These are phyloP conservation scores for Collichthys lucidus DNA, from an alignment of 2,113 vertebrate genomes.

Conservation along the genomic window DNA sequence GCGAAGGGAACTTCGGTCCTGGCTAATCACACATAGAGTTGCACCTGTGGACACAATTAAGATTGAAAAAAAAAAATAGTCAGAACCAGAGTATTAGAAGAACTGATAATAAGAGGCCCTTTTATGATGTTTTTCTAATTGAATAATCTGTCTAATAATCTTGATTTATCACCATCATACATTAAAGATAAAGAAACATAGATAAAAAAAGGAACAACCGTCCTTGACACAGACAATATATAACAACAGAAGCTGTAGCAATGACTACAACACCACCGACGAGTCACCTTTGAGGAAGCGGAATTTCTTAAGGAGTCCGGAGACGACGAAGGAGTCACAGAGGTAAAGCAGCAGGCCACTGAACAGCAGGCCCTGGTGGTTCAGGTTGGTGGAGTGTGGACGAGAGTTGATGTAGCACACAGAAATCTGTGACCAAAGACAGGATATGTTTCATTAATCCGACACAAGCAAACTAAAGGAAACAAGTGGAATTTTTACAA, in stretches of 20 bases:
- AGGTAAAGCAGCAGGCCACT: slow-evolving; percentile 97
- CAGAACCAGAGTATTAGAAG: background rate
- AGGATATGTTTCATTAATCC: background rate
- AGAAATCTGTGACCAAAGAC: slow-evolving; percentile 84
- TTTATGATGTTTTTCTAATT: too few relatives aligned
- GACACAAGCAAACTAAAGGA: background rate
- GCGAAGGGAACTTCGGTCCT: slow-evolving; percentile 95
- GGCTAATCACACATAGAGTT: slow-evolving; percentile 97
- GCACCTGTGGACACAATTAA: slow-evolving; percentile 84
- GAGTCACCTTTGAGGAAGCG: slow-evolving; percentile 94
- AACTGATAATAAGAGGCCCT: too few relatives aligned
- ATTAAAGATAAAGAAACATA: too few relatives aligned
- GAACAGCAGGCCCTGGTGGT: slow-evolving; percentile 92
- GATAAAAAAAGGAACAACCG: too few relatives aligned
- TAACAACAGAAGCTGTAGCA: too few relatives aligned
- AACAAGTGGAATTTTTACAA: background rate
- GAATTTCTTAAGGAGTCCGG: slow-evolving; percentile 94
- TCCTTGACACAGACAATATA: too few relatives aligned
- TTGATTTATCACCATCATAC: too few relatives aligned
- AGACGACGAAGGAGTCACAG: slow-evolving; percentile 96
- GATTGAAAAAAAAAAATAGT: background rate
- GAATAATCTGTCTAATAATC: too few relatives aligned
- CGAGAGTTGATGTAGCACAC: slow-evolving; percentile 96
- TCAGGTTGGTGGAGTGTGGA: slow-evolving; percentile 94
- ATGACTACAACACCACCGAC: background rate